Conservation (phyloP, 2,797 vertebrate genomes). For the Artibeus jamaicensis region DNA sequence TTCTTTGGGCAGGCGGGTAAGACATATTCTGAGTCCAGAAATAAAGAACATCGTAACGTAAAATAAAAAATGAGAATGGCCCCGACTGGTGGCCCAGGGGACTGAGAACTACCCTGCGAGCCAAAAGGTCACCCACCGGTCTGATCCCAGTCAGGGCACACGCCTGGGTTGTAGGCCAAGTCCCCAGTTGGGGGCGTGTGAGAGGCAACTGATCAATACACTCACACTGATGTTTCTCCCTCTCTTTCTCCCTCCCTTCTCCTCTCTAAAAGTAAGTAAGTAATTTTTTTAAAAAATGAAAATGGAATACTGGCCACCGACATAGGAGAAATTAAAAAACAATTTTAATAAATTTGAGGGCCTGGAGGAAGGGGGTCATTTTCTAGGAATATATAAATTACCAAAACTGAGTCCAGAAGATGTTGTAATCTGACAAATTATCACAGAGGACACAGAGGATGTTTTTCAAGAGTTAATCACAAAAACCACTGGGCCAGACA, state of each 20-base stretch:
- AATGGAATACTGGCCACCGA: not conserved
- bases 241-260: too few relatives aligned
- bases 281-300: not conserved
- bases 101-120: too few relatives aligned
- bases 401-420: not conserved
- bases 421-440: not conserved
- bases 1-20: not conserved
- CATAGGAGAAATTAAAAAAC: not conserved
- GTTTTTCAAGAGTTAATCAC: conserved; percentile 1
- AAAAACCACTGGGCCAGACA: not conserved
- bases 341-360: conserved; percentile 10
- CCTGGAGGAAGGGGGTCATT: not conserved
- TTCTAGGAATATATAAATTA: not conserved
- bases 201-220: too few relatives aligned
- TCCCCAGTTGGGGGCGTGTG: too few relatives aligned
- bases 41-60: not conserved
- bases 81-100: too few relatives aligned
- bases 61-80: not conserved
- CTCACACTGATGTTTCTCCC: too few relatives aligned
- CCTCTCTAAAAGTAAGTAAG: not conserved
- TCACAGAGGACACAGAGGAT: not conserved
- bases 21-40: not conserved
- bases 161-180: too few relatives aligned
- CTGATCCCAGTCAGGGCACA: too few relatives aligned
- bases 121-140: too few relatives aligned